Conservation (phyloP, 2,113 vertebrate species). For the Rhinogobius similis region DNA sequence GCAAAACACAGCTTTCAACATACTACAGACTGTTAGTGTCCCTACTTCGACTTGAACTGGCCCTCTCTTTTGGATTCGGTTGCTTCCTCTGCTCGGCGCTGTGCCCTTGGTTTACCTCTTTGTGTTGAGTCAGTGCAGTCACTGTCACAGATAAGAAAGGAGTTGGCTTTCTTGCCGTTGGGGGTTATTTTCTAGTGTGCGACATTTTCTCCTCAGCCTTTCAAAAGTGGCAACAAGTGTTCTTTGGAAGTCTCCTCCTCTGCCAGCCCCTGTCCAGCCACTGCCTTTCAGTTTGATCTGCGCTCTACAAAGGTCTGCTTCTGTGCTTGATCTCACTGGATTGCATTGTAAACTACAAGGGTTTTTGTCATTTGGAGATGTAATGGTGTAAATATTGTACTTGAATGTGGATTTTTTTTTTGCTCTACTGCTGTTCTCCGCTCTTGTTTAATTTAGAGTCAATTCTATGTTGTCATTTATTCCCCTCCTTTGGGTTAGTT, state of each 20-base stretch:
- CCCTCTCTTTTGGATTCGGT: conserved; percentile 35
- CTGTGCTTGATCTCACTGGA: conserved; percentile 17
- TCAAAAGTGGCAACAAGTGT: conserved; percentile 33
- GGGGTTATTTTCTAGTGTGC: conserved; percentile 34
- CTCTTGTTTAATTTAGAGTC: no score
- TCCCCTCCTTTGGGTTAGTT: no score
- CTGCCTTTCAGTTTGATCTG: conserved; percentile 17
- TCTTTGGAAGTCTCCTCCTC: conserved; percentile 28
- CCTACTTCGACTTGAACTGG: not conserved
- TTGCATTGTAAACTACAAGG: conserved; percentile 18
- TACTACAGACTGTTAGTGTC: conserved; percentile 23
- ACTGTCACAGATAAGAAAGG: conserved; percentile 43
- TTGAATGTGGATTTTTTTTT: not conserved
- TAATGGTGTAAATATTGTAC: not conserved
- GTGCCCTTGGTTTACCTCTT: conserved; percentile 40
- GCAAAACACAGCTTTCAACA: not conserved
- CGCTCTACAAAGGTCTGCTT: conserved; percentile 22
- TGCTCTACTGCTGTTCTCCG: no score
- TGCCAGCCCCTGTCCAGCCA: conserved; percentile 15
- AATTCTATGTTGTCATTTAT: no score
- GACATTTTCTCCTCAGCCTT: conserved; percentile 34
- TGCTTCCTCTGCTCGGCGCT: conserved; percentile 56
- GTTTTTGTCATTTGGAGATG: conserved; percentile 1
- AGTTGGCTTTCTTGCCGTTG: conserved; percentile 26
- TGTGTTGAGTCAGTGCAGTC: conserved; percentile 38